A percentile compares a stretch with the other conserved stretches of the same genome.
These are phyloP conservation scores for Aporophyla lueneburgensis DNA, from an alignment of 2,888 invertebrate species.

Conservation along the genomic window DNA sequence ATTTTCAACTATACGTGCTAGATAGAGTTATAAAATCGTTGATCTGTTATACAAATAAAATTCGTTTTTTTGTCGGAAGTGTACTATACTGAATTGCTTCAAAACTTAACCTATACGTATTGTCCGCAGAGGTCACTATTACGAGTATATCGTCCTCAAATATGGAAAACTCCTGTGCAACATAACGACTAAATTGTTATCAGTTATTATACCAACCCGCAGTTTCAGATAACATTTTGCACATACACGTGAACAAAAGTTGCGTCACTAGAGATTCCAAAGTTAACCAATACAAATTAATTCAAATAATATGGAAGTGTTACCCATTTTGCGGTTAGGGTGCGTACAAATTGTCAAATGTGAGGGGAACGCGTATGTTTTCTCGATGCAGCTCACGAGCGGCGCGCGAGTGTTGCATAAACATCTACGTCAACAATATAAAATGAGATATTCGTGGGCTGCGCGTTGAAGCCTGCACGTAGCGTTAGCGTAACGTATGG, in stretches of 20 bases:
- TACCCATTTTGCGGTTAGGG: conserved; percentile 23
- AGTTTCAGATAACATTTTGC: conserved; percentile 27
- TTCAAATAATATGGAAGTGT: conserved; percentile 27
- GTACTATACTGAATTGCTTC: neutral
- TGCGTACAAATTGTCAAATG: conserved; percentile 31
- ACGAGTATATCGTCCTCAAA: neutral
- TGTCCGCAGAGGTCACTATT: neutral
- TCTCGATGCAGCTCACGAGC: conserved; percentile 53
- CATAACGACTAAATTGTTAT: conserved; percentile 40
- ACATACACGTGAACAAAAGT: conserved; percentile 15
- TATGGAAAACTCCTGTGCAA: conserved; percentile 22
- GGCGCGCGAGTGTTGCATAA: conserved; percentile 47
- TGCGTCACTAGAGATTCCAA: conserved; percentile 26
- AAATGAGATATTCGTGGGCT: conserved; percentile 45
- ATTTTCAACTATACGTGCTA: neutral
- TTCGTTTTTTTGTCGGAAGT: neutral
- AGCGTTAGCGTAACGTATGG: conserved; percentile 2
- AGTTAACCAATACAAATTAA: conserved; percentile 39
- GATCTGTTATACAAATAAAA: neutral
- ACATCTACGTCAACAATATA: conserved; percentile 49
- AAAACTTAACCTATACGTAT: neutral
- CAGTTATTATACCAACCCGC: conserved; percentile 22
- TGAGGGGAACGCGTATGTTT: conserved; percentile 33
- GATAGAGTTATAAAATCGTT: neutral
- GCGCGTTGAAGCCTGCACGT: conserved; percentile 30